These are phyloP conservation scores for Onthophagus taurus DNA, from an alignment of 1,140 invertebrate species.

Conservation along the genomic window DNA sequence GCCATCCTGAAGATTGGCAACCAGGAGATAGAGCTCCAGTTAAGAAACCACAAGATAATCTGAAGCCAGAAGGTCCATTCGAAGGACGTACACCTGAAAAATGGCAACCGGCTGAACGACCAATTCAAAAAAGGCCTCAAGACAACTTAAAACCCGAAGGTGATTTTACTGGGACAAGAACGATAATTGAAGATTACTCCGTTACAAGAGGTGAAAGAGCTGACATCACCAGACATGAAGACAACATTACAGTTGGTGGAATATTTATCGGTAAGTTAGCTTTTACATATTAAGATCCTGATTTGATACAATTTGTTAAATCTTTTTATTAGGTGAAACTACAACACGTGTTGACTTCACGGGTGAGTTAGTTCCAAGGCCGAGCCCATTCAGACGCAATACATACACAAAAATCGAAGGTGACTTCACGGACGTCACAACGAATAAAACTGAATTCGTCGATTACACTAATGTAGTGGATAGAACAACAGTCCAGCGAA, in stretches of 20 bases:
- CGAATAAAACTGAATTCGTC: conserved; percentile 53
- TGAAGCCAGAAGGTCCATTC: conserved; percentile 49
- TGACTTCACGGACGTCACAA: conserved; percentile 58
- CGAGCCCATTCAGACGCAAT: conserved; percentile 61
- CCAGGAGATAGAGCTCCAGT: conserved; percentile 46
- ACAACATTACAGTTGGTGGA: conserved; percentile 50
- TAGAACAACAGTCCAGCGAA: conserved; percentile 47
- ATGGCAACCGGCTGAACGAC: conserved; percentile 36
- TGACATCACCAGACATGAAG: conserved; percentile 48
- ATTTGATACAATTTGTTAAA: neutral
- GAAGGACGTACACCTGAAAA: conserved; percentile 36
- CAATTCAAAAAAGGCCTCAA: conserved; percentile 36
- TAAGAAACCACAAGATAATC: conserved; percentile 48
- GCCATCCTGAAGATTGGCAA: conserved; percentile 38
- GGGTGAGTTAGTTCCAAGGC: conserved; percentile 51
- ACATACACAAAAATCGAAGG: conserved; percentile 74
- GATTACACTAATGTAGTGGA: conserved; percentile 50
- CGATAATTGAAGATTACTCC: conserved; percentile 47
- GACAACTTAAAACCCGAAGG: conserved; percentile 52
- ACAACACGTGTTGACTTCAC: conserved; percentile 57
- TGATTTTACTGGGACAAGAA: conserved; percentile 40
- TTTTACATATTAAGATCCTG: neutral
- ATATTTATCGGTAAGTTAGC: conserved; percentile 40
- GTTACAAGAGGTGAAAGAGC: conserved; percentile 48
- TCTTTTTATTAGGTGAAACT: conserved; percentile 47